phyloP scores from a whole-genome alignment of 1,140 invertebrate species.

The Ceratitis capitata region DNA sequence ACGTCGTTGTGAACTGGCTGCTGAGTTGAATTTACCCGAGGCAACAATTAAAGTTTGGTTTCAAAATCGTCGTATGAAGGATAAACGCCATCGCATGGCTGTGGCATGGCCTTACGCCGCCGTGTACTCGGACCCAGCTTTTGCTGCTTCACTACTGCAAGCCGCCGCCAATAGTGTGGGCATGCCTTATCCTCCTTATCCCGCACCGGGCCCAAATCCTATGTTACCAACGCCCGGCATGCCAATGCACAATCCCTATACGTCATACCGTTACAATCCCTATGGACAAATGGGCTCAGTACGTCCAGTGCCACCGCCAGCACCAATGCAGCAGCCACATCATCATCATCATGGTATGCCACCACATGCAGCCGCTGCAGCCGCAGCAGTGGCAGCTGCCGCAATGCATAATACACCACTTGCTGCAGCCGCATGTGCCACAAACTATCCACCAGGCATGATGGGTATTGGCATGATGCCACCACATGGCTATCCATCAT shows the following conservation, averaged over 20 bases:
- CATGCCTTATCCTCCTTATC: constrained; percentile 70
- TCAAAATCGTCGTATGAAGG: constrained; percentile 99
- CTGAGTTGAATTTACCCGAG: constrained; percentile 92
- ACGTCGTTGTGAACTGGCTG: constrained; percentile 92
- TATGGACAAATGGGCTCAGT: constrained; percentile 62
- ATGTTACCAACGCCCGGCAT: constrained; percentile 67
- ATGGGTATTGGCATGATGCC: constrained; percentile 41
- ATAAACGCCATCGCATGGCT: constrained; percentile 93
- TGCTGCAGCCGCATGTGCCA: constrained; percentile 48
- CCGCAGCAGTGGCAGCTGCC: constrained; percentile 43
- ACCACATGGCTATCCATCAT: constrained; percentile 44
- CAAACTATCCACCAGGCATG: constrained; percentile 46
- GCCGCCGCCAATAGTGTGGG: constrained; percentile 80
- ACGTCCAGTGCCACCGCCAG: constrained; percentile 57
- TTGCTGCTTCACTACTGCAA: constrained; percentile 90
- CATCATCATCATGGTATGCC: constrained; percentile 57
- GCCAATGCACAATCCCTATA: constrained; percentile 65
- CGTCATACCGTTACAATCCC: constrained; percentile 63
- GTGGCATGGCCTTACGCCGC: constrained; percentile 94
- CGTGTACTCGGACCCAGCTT: constrained; percentile 90
- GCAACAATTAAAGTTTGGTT: constrained; percentile 99
- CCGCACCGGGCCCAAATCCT: constrained; percentile 56
- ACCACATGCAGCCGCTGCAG: constrained; percentile 47
- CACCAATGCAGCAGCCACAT: constrained; percentile 64
- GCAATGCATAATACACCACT: constrained; percentile 47